A percentile compares a stretch with the other conserved stretches of the same genome.
These are phyloP conservation scores for Meda fulgida DNA, from an alignment of 2,797 vertebrate species.

Conservation along the genomic window DNA sequence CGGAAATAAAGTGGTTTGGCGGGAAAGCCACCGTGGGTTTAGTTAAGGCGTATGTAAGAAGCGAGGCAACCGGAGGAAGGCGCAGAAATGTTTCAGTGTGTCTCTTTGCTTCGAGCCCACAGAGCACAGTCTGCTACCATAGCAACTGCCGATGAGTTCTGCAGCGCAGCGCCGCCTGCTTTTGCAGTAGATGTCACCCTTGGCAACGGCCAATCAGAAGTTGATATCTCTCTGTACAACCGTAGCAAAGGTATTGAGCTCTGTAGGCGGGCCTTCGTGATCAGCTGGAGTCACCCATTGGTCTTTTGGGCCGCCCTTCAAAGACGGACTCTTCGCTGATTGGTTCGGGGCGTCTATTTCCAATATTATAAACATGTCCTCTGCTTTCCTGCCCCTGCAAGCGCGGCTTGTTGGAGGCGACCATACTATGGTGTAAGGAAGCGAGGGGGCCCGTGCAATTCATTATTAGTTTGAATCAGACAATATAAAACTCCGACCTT, in stretches of 20 bases:
- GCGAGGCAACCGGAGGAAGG: slow-evolving; percentile 25
- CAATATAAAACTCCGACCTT: slow-evolving; percentile 80
- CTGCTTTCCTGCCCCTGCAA: slow-evolving; percentile 72
- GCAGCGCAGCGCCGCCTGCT: slow-evolving; percentile 80
- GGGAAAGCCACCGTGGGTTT: slow-evolving; percentile 22
- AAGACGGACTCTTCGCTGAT: slow-evolving; percentile 66
- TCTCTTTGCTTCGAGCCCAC: slow-evolving; percentile 76
- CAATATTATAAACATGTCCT: slow-evolving; percentile 86
- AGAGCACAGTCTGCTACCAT: slow-evolving; percentile 82
- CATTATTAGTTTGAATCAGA: slow-evolving; percentile 80
- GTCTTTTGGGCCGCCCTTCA: slow-evolving; percentile 71
- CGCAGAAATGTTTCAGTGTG: slow-evolving; percentile 60
- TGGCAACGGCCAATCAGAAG: slow-evolving; percentile 85
- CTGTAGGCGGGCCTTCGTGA: slow-evolving; percentile 70
- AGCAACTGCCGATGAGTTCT: slow-evolving; percentile 81
- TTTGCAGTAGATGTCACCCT: slow-evolving; percentile 81
- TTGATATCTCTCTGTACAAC: slow-evolving; percentile 75
- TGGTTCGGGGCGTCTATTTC: slow-evolving; percentile 74
- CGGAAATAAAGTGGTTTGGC: neutral
- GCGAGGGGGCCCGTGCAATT: slow-evolving; percentile 62
- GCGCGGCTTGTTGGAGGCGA: slow-evolving; percentile 73
- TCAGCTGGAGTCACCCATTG: slow-evolving; percentile 70
- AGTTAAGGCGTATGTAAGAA: slow-evolving; percentile 4
- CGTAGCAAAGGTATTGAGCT: slow-evolving; percentile 75
- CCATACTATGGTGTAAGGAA: slow-evolving; percentile 53